phyloP scores from a whole-genome alignment of 2,113 vertebrate genomes.

The Platanista minor region DNA sequence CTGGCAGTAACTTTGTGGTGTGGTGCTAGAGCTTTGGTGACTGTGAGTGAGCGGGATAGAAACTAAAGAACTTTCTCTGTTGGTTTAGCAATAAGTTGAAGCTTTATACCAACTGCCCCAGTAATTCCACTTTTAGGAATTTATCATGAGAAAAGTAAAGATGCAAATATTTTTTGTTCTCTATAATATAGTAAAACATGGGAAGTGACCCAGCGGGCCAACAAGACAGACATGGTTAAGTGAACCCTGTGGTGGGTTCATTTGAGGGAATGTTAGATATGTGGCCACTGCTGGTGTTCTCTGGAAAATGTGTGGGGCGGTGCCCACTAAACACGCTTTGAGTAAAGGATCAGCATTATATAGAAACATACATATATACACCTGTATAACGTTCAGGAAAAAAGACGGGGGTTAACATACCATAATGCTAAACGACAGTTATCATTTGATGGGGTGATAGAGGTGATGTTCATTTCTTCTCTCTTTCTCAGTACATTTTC shows the following conservation, averaged over 20 bases:
- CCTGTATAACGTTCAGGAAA: fast-evolving
- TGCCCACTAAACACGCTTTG: fast-evolving
- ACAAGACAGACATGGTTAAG: too few species aligned
- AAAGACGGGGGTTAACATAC: fast-evolving
- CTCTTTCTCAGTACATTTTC: background rate
- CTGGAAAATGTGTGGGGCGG: background rate
- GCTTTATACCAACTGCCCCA: background rate
- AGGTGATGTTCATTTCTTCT: background rate
- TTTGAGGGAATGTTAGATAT: fast-evolving
- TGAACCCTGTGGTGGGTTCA: fast-evolving
- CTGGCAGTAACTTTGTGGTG: background rate
- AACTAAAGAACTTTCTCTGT: background rate
- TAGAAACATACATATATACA: background rate
- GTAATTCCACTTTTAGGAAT: background rate
- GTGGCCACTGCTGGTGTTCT: background rate
- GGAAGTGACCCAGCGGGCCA: too few species aligned
- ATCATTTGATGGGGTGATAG: fast-evolving
- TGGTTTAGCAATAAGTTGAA: background rate
- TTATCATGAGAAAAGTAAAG: background rate
- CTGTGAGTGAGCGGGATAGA: background rate
- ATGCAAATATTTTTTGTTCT: background rate
- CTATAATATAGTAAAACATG: background rate
- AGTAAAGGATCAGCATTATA: fast-evolving
- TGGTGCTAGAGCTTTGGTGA: background rate
- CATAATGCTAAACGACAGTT: fast-evolving